Percentiles rank a stretch among this genome's conserved stretches.
These are phyloP conservation scores for Amphiprion ocellaris DNA, from an alignment of 2,113 vertebrate species.

Conservation along the genomic window DNA sequence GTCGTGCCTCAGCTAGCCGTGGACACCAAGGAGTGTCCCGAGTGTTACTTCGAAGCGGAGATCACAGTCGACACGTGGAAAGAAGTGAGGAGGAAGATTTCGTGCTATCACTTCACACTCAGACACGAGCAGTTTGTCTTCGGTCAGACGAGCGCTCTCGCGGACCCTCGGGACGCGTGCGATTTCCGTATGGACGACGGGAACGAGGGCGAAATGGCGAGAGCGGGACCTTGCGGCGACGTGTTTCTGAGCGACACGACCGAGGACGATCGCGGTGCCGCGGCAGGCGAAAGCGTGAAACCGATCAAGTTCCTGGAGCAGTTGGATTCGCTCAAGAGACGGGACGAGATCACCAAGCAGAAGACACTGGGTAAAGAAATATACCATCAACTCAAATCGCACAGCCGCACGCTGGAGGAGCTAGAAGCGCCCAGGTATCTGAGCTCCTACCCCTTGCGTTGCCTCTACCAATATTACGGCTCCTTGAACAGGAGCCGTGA, in stretches of 20 bases:
- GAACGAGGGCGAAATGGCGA: too few species aligned
- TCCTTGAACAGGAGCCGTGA: conserved; percentile 15
- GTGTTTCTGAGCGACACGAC: too few species aligned
- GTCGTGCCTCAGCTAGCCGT: neutral
- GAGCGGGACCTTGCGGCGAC: too few species aligned
- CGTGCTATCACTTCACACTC: conserved; percentile 13
- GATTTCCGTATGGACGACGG: too few species aligned
- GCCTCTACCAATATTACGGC: conserved; percentile 1
- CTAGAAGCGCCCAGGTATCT: conserved; percentile 22
- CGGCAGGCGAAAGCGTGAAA: too few species aligned
- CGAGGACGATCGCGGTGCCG: too few species aligned
- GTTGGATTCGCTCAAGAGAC: neutral
- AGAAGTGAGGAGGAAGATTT: neutral
- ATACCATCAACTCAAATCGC: neutral
- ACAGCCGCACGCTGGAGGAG: neutral
- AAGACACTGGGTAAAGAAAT: conserved; percentile 2
- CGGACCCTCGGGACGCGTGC: too few species aligned
- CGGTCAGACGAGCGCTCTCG: too few species aligned
- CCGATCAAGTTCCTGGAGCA: neutral
- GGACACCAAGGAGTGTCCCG: conserved; percentile 27
- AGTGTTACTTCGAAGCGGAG: conserved; percentile 10
- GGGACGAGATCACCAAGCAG: conserved; percentile 15
- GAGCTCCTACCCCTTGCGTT: neutral
- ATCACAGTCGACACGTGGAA: conserved; percentile 13
- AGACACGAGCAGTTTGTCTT: neutral